These are phyloP conservation scores for Chaenodraco wilsoni DNA, from an alignment of 2,797 vertebrate genomes.

Conservation along the genomic window DNA sequence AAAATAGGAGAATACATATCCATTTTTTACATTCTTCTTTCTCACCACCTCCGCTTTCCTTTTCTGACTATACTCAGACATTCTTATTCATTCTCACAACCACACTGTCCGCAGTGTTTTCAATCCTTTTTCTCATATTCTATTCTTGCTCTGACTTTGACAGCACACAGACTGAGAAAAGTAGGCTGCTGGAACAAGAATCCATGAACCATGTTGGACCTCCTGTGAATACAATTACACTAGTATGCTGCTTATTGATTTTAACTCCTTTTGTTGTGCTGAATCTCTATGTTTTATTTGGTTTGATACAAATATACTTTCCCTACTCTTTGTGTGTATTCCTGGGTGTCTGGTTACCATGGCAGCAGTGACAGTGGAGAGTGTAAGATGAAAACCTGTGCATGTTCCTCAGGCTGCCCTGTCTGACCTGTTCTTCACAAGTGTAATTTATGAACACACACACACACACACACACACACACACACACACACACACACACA, in stretches of 20 bases:
- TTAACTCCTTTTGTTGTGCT: slow-evolving; percentile 10
- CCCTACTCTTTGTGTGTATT: neutral
- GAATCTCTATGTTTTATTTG: slow-evolving; percentile 5
- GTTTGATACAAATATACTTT: slow-evolving; percentile 14
- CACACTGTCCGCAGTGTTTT: slow-evolving; percentile 26
- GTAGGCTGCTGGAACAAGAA: slow-evolving; percentile 20
- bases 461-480: too few species aligned
- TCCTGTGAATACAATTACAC: neutral
- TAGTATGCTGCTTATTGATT: slow-evolving; percentile 4
- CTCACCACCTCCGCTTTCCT: neutral
- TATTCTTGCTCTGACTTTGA: slow-evolving; percentile 30
- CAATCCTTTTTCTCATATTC: slow-evolving; percentile 47
- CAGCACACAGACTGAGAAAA: slow-evolving; percentile 23
- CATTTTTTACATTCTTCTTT: slow-evolving; percentile 20
- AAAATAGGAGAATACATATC: slow-evolving; percentile 20
- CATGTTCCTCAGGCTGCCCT: slow-evolving; percentile 18
- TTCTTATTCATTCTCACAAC: slow-evolving; percentile 39
- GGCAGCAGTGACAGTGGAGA: slow-evolving; percentile 1
- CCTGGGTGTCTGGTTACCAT: slow-evolving; percentile 36
- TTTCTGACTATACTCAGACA: slow-evolving; percentile 22
- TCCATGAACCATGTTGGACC: slow-evolving; percentile 1
- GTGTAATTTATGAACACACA: slow-evolving; percentile 11
- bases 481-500: too few species aligned
- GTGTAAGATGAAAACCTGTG: slow-evolving; percentile 23
- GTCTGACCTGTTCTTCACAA: slow-evolving; percentile 23